Evolutionary conservation across 2,797 vertebrate genomes (phyloP).

Genomic region (Rhinoraja longicauda): DNA sequence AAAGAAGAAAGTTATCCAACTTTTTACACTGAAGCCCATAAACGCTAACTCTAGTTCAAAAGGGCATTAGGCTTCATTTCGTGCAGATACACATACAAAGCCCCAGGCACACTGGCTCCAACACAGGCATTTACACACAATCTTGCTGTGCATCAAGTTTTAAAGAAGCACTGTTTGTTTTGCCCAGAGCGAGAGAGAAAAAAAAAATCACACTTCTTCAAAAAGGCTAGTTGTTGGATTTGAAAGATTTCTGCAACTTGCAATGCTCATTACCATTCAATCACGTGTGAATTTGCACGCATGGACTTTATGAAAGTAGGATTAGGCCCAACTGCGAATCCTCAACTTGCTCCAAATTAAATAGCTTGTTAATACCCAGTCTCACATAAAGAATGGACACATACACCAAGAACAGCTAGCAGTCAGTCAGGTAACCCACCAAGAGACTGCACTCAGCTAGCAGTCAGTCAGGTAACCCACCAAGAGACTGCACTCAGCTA

Average conservation of each 20-base stretch:
- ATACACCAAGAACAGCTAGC: too few species aligned
- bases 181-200: not conserved
- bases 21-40: not conserved
- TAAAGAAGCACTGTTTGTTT: not conserved
- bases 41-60: not conserved
- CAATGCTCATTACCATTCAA: too few species aligned
- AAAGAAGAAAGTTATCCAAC: not conserved
- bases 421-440: too few species aligned
- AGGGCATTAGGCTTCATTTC: not conserved
- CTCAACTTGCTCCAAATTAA: too few species aligned
- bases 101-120: not conserved
- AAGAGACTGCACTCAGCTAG: too few species aligned
- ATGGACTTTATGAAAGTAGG: too few species aligned
- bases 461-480: too few species aligned
- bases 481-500: too few species aligned
- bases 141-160: not conserved
- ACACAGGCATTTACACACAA: not conserved
- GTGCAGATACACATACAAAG: not conserved
- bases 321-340: too few species aligned
- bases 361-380: too few species aligned
- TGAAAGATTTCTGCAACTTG: not conserved
- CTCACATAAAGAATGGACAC: too few species aligned
- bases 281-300: too few species aligned
- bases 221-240: not conserved
- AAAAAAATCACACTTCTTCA: not conserved